Evolutionary conservation across 64 coral and sea anemone species (phyloP), one percentile per base, ranked within the genome.

Genomic region (Hydrozoanthus tunicans): DNA sequence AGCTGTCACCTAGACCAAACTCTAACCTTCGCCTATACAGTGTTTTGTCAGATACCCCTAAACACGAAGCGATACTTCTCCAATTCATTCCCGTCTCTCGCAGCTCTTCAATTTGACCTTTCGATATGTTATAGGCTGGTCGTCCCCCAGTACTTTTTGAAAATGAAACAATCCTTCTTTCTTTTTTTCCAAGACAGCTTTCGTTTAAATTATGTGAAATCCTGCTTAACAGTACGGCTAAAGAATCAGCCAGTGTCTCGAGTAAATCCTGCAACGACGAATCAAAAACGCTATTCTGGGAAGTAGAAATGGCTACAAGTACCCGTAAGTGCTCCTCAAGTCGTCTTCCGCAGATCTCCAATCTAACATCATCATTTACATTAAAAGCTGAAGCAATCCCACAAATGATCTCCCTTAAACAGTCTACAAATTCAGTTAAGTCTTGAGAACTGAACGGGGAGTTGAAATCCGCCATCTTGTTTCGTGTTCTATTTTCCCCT

Each of bases 31-130:
- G 51, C 55, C 77, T 78, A 68, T 86, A 86, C 23, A 86, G 43
- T 64, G 82, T 86, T 67, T 32, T 67, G 32, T 67, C 64, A 83
- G 80, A 83, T 79, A 79, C 57, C 57, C 77, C 77, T 79, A 59
- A 79, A 70, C 68, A 79, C 52, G 79, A 81, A 81, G 82, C 82
- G 62, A 86, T 86, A 86, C 62, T 86, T 86, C 0, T 67, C 62
- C 82, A 70, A 20, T 86, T 86, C 82, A 86, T 86, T 20, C 82
- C 82, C 51, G 82, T 86, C 82, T 86, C 82, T 86, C 59, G 82
- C 62, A 86, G 77, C 53, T 86, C 62, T 70, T 86, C 59, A 86
- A 67, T 86, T 53, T 67, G n/a, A 69, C 25, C 64, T 68, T 86
- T 86, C 12, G 82, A 86, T 69, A 86, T 68, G 1, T 68, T 52